Percentiles rank a stretch among this genome's conserved stretches.
phyloP scores from a whole-genome alignment of 2,113 vertebrate species.

The Mesitornis unicolor region DNA sequence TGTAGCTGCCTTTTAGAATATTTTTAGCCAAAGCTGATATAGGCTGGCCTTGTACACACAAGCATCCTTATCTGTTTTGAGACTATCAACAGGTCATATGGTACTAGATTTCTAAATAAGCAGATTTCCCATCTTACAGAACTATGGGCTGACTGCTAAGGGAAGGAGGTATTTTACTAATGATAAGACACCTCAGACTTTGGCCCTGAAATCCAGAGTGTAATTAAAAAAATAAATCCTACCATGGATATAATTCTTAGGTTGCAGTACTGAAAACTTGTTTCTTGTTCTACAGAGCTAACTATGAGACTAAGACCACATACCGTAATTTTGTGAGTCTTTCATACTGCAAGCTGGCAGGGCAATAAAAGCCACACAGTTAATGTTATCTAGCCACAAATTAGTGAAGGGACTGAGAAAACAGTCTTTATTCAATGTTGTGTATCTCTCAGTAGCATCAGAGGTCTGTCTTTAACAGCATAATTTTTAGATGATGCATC shows the following conservation, averaged over 20 bases:
- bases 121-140: not conserved
- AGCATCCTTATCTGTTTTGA: not conserved
- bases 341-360: not conserved
- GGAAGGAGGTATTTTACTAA: not conserved
- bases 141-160: not conserved
- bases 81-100: not conserved
- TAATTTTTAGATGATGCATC: not conserved
- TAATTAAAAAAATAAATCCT: not conserved
- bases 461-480: not conserved
- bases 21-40: not conserved
- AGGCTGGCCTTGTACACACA: rapidly evolving
- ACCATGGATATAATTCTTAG: not conserved
- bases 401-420: not conserved
- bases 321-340: not conserved
- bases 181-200: not conserved
- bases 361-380: not conserved
- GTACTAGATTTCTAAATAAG: not conserved
- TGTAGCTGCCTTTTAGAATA: not conserved
- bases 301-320: not conserved
- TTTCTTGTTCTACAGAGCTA: not conserved
- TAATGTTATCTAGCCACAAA: not conserved
- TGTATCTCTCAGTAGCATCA: not conserved
- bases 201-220: not conserved
- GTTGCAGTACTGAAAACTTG: not conserved
- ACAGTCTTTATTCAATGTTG: not conserved